These are phyloP conservation scores for Yponomeuta evonymella DNA, from an alignment of 2,888 invertebrate genomes.

Conservation along the genomic window DNA sequence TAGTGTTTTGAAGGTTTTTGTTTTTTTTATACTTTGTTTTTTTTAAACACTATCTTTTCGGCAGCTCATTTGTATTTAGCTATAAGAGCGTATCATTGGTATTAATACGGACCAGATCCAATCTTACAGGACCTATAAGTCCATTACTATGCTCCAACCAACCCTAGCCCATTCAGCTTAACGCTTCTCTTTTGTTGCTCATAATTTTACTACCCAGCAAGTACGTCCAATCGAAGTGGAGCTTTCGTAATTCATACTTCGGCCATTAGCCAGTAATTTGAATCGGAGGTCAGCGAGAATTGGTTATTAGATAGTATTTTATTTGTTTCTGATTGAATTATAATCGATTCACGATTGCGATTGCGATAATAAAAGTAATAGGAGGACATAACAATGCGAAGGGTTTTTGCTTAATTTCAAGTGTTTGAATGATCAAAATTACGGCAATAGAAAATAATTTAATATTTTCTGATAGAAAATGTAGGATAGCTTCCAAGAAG, in stretches of 20 bases:
- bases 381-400: background rate
- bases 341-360: constrained; percentile 42
- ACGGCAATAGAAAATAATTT: no score
- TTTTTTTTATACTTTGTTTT: no score
- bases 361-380: constrained; percentile 13
- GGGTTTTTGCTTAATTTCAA: no score
- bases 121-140: background rate
- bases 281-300: constrained; percentile 28
- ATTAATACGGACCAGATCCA: no score
- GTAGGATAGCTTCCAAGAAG: no score
- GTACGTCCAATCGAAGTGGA: constrained; percentile 46
- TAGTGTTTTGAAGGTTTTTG: no score
- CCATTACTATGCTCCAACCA: constrained; percentile 11
- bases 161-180: constrained; percentile 60
- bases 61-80: no score
- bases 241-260: constrained; percentile 21
- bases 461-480: no score
- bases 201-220: constrained; percentile 21
- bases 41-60: no score
- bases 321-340: constrained; percentile 66
- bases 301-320: constrained; percentile 48
- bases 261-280: background rate
- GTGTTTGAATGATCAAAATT: no score
- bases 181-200: constrained; percentile 48
- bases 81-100: no score